These are phyloP conservation scores for Conistra vaccinii DNA, from an alignment of 2,888 invertebrate species.

Conservation along the genomic window DNA sequence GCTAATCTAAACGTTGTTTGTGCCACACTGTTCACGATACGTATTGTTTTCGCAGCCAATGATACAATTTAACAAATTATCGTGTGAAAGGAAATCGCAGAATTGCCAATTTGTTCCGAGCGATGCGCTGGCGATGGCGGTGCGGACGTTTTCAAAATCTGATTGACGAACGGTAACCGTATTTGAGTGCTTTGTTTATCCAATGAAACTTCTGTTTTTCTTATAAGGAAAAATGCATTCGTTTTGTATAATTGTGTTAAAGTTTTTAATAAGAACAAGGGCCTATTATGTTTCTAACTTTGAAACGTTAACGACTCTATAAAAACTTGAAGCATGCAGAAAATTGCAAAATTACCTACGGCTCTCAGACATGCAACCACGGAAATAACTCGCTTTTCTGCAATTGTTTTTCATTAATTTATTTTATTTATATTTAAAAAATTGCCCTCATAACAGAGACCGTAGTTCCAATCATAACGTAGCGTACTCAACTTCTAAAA, in stretches of 20 bases:
- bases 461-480: background rate
- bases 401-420: slow-evolving; percentile 1
- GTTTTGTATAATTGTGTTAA: background rate
- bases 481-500: background rate
- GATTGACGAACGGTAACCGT: slow-evolving; percentile 19
- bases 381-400: slow-evolving; percentile 27
- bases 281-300: slow-evolving; percentile 12
- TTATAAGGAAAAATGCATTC: background rate
- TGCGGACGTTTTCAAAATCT: slow-evolving; percentile 15
- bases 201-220: background rate
- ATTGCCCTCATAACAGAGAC: background rate
- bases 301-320: background rate
- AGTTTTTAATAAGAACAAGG: slow-evolving; percentile 16
- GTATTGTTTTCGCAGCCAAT: slow-evolving; percentile 43
- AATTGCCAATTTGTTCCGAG: slow-evolving; percentile 48
- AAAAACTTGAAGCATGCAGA: slow-evolving; percentile 45
- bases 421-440: slow-evolving; percentile 7
- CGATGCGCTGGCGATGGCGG: slow-evolving; percentile 5
- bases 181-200: slow-evolving; percentile 27
- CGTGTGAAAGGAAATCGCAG: slow-evolving; percentile 57
- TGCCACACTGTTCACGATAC: slow-evolving; percentile 16
- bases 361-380: slow-evolving; percentile 32
- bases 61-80: slow-evolving; percentile 57
- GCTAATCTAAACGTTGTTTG: slow-evolving; percentile 48
- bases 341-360: slow-evolving; percentile 42